A percentile compares a stretch with the other conserved stretches of the same genome.
Evolutionary conservation across 1,140 invertebrate species (phyloP).

Genomic region (Achatina immaculata): DNA sequence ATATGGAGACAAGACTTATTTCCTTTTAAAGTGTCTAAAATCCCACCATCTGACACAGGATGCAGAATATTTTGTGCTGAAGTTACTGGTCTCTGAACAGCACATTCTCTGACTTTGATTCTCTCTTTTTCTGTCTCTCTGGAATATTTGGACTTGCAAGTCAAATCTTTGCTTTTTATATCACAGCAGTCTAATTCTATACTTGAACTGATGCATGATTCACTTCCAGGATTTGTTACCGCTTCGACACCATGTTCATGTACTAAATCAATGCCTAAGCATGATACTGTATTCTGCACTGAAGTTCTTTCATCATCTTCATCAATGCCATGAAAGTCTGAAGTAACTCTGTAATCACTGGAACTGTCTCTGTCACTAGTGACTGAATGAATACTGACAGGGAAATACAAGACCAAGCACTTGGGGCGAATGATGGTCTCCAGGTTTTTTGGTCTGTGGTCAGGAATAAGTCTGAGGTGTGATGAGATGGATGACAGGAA

Average conservation of each 20-base stretch:
- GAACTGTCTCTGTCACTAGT: neutral
- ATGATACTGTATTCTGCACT: neutral
- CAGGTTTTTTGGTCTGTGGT: conserved; percentile 75
- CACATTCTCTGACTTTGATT: neutral
- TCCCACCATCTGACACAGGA: neutral
- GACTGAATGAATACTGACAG: conserved; percentile 50
- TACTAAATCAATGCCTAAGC: neutral
- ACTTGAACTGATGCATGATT: too few species aligned
- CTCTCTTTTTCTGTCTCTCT: neutral
- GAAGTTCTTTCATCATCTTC: neutral
- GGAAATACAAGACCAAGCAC: conserved; percentile 79
- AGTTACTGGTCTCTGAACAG: too few species aligned
- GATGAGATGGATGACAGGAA: conserved; percentile 78
- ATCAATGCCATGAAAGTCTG: neutral
- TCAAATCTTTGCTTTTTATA: neutral
- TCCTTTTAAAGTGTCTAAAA: neutral
- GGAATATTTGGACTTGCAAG: neutral
- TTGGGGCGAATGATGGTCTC: conserved; percentile 75
- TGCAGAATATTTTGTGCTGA: neutral
- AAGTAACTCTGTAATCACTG: neutral
- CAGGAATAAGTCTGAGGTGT: conserved; percentile 80
- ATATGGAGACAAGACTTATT: conserved; percentile 74
- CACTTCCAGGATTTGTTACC: neutral
- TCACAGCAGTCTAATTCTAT: neutral
- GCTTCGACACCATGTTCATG: neutral